Evolutionary conservation across 1,140 invertebrate species (phyloP).

Genomic region (Pissodes strobi): DNA sequence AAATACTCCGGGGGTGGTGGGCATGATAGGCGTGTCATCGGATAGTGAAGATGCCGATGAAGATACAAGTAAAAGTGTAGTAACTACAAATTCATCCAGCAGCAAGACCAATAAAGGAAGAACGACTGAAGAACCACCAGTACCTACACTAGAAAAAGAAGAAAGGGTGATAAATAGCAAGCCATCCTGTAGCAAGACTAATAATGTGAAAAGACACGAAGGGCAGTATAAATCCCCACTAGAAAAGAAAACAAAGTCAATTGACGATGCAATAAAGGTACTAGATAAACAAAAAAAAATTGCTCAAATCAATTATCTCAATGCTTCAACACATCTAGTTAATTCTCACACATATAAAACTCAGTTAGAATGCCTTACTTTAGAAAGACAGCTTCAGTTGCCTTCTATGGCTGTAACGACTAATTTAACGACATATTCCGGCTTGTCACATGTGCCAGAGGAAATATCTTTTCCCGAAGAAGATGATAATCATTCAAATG

Average conservation of each 20-base stretch:
- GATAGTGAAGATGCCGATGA: conserved; percentile 17
- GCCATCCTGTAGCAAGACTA: neutral
- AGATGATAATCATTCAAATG: conserved; percentile 2
- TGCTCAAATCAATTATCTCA: conserved; percentile 3
- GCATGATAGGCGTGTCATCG: conserved; percentile 9
- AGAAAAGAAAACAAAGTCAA: conserved; percentile 4
- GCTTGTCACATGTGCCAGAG: neutral
- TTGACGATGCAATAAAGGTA: conserved; percentile 4
- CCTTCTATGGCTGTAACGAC: conserved; percentile 2
- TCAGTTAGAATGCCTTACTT: conserved; percentile 6
- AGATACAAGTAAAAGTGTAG: conserved; percentile 3
- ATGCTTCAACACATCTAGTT: neutral
- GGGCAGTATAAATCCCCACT: conserved; percentile 3
- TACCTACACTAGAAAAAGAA: conserved; percentile 7
- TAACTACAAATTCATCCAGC: conserved; percentile 11
- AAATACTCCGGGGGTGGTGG: conserved; percentile 15
- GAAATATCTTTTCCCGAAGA: conserved; percentile 6
- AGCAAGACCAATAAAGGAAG: conserved; percentile 4
- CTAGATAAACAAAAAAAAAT: conserved; percentile 5
- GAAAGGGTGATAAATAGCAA: neutral
- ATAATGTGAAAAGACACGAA: conserved; percentile 7
- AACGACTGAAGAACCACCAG: conserved; percentile 14
- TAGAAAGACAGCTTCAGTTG: conserved; percentile 6
- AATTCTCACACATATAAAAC: conserved; percentile 6
- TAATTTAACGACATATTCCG: no score